These are phyloP conservation scores for Oxystoma pomonae DNA, from an alignment of 2,888 invertebrate species.

Conservation along the genomic window DNA sequence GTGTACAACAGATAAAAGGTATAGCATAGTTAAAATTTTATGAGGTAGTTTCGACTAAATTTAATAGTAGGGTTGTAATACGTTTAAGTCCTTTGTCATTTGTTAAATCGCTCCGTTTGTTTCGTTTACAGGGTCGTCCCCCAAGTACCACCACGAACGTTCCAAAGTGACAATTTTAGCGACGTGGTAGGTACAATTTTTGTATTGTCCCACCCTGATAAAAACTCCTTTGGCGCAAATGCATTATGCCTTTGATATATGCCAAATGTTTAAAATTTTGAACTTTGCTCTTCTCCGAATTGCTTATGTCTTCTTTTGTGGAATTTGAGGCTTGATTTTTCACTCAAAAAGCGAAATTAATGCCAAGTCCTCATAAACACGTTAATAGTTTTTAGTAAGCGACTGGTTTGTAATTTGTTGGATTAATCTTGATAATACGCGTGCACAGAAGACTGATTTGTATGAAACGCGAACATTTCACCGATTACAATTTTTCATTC, in stretches of 20 bases:
- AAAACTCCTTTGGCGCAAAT: too few species aligned
- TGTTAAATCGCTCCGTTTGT: conserved; percentile 23
- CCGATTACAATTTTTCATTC: too few species aligned
- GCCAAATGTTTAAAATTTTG: too few species aligned
- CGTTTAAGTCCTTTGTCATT: conserved; percentile 33
- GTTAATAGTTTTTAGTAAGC: background rate
- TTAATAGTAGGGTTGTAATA: conserved; percentile 31
- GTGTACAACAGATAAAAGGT: conserved; percentile 22
- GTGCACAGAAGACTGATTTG: background rate
- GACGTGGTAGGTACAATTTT: too few species aligned
- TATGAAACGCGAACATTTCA: background rate
- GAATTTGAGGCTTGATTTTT: too few species aligned
- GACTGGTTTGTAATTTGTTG: background rate
- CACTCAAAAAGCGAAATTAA: background rate
- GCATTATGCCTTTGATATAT: too few species aligned
- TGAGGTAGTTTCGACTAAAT: conserved; percentile 26
- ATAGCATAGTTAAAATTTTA: conserved; percentile 25
- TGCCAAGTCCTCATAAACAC: background rate
- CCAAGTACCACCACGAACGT: background rate
- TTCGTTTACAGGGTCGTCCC: background rate
- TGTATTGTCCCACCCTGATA: too few species aligned
- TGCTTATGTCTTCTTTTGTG: too few species aligned
- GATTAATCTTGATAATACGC: background rate
- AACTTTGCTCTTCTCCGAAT: too few species aligned
- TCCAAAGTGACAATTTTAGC: background rate